These are phyloP conservation scores for Mirza zaza DNA, from an alignment of 2,113 vertebrate genomes.

Conservation along the genomic window DNA sequence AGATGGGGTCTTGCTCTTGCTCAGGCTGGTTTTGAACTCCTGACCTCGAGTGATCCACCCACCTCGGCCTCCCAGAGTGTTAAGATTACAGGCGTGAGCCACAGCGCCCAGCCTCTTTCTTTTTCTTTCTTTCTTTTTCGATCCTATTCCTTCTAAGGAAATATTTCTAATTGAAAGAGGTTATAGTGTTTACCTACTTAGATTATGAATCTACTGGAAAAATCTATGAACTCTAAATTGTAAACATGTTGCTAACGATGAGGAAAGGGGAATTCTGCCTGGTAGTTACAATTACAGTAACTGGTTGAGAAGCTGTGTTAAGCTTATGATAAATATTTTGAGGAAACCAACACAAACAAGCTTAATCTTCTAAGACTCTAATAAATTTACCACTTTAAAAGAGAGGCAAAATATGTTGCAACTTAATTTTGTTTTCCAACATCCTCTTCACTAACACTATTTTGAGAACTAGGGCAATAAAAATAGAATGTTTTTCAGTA, in stretches of 20 bases:
- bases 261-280: background rate
- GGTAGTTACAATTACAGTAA: background rate
- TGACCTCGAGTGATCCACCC: too few relatives aligned
- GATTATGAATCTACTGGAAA: slow-evolving; percentile 26
- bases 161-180: background rate
- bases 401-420: background rate
- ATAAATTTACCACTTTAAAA: background rate
- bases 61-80: too few relatives aligned
- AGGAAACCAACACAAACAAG: background rate
- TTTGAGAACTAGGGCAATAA: slow-evolving; percentile 10
- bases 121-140: too few relatives aligned
- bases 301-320: background rate
- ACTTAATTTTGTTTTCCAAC: background rate
- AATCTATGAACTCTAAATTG: background rate
- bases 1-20: too few relatives aligned
- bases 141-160: background rate
- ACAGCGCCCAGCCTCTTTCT: too few relatives aligned
- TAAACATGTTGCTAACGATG: background rate
- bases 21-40: too few relatives aligned
- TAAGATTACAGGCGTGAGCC: too few relatives aligned
- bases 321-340: slow-evolving; percentile 6
- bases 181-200: background rate
- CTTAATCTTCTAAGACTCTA: background rate
- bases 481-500: slow-evolving; percentile 8
- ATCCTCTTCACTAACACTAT: background rate